phyloP scores from a whole-genome alignment of 1,140 invertebrate species.

The Zaprionus gabonicus region DNA sequence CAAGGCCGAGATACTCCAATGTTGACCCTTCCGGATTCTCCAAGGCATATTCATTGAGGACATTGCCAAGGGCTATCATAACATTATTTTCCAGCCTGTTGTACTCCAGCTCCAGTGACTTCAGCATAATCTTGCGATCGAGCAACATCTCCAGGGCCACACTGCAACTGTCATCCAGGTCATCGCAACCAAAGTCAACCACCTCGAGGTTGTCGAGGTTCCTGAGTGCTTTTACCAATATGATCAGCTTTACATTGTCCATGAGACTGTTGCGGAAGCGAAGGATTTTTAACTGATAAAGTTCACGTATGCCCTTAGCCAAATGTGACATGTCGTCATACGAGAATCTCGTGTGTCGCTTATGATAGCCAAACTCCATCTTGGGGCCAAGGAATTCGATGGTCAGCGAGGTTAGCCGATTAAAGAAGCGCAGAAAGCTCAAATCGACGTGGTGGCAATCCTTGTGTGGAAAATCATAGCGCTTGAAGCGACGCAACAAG shows the following conservation, averaged over 20 bases:
- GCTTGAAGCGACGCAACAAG: constrained; percentile 24
- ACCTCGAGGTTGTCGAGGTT: constrained; percentile 43
- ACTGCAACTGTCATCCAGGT: constrained; percentile 59
- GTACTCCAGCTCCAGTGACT: constrained; percentile 60
- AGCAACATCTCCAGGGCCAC: constrained; percentile 49
- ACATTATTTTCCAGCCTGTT: constrained; percentile 44
- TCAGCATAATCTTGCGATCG: constrained; percentile 31
- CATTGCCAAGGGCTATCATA: constrained; percentile 42
- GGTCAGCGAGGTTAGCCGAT: constrained; percentile 45
- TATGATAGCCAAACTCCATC: constrained; percentile 54
- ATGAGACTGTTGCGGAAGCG: constrained; percentile 70
- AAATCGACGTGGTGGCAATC: constrained; percentile 70
- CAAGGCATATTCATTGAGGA: constrained; percentile 8
- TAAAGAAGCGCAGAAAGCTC: constrained; percentile 64
- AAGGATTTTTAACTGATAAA: constrained; percentile 61
- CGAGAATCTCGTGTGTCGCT: constrained; percentile 65
- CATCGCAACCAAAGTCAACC: constrained; percentile 68
- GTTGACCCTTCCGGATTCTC: neutral
- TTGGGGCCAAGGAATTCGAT: constrained; percentile 69
- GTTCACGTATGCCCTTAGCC: constrained; percentile 36
- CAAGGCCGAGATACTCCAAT: constrained; percentile 66
- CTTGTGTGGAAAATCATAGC: constrained; percentile 55
- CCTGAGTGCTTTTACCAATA: constrained; percentile 38
- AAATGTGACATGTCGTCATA: constrained; percentile 59
- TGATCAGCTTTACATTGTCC: constrained; percentile 56